Base-by-base conservation (phyloP, 2,113 vertebrate species). In the Prunella fulvescens region DNA sequence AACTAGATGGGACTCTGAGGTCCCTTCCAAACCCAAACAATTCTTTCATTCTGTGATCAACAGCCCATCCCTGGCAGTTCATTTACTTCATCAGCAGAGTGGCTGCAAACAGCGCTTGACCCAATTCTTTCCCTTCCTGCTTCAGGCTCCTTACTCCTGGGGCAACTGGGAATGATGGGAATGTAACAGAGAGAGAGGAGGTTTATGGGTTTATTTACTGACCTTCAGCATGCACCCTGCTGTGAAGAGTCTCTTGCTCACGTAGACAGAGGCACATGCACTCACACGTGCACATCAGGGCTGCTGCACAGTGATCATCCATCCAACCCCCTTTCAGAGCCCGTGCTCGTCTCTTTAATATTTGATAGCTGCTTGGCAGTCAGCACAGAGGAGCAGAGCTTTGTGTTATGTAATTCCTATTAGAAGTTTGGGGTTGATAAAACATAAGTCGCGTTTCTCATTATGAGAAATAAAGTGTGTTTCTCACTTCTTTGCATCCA, bases 361-460 rank as follows among this genome's bases (percentile, higher is more conserved):
- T 95, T 97, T 96, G 81, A 94, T 94, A 79, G 81, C 64, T 83
- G 0, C 40, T 95, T 92, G 83, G 88, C 88, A 96, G 72, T 60
- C 82, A 86, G 92, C 69, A 83, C 81, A 95, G 91, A 93, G 67
- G n/a, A 93, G 53, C 26, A 4, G 79, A 84, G 92, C 86, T 84
- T 88, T 60, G 54, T 25, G 31, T 95, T 96, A 96, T 44, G 78
- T 93, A 96, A 94, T 54, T 90, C 71, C 69, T 88, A 35, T 86
- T 94, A 92, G 86, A 84, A 89, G 77, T 78, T 77, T 8, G 61
- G 67, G 62, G 39, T 95, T 88, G 91, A 92, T 88, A 96, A 92
- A 95, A 72, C 23, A 0, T 70, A 90, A 90, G 80, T 88, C 7
- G 1, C 23, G 0, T 90, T 93, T 93, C 83, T 96, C 92, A 78